Evolutionary conservation across 2,797 vertebrate species (phyloP), one percentile per base, ranked within the genome.

Genomic region (Sebastes nivosus): DNA sequence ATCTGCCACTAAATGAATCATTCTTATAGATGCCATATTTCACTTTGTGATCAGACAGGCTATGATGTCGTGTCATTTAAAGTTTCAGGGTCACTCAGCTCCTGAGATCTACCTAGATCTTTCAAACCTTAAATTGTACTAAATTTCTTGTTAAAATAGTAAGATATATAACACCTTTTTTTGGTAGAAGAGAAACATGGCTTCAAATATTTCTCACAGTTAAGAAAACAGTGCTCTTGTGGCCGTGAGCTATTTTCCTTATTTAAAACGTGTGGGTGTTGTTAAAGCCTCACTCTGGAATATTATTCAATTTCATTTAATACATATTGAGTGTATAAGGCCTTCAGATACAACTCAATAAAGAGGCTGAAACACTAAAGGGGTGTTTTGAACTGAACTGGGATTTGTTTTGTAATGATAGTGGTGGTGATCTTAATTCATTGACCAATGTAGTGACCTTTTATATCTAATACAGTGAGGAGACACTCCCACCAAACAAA

Each of bases 201-300:
- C 42, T 36, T 46, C 1, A 55, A 29, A 54, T 24, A 1, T 68
- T 61, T 80, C 74, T 71, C 29, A 25, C n/a, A 71, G 22, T 71
- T 69, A 82, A 83, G 20, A 52, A 20, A 77, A 59, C 65, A 38
- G 13, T 54, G 34, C 38, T 73, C 52, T 58, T 78, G 16, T 81
- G 29, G 61, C 77, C 42, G 22, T 67, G 71, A 86, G 72, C 85
- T 70, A 67, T 14, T 82, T 89, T 92, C 77, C 71, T 87, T 81
- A 67, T 92, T 87, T 82, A 87, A 87, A 78, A 79, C 3, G 63
- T 85, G 90, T 93, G 83, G 90, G 88, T 71, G 89, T 88, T 68
- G 73, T 7, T 80, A 64, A 80, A 83, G 66, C 71, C 30, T 72
- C 55, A 42, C 81, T 79, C 67, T 82, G 25, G 63, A 73, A 80